Base-by-base conservation (phyloP, 92 coral and sea anemone species). In the Siderastrea siderea region DNA sequence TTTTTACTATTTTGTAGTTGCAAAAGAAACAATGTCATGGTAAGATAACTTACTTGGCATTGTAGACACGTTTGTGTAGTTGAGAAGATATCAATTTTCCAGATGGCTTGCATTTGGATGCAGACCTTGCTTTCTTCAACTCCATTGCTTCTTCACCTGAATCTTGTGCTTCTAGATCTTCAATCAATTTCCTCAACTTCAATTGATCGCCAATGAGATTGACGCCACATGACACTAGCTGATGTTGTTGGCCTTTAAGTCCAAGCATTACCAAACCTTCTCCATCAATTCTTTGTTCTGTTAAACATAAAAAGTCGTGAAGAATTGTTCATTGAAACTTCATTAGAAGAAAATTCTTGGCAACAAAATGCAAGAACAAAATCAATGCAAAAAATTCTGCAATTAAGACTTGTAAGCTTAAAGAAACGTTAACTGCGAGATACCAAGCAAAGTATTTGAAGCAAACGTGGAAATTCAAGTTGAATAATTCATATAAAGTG, bases 211-310 rank as follows among this genome's bases (percentile, higher is more conserved):
- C 83, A 17, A 78, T 16, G 51, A 60, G n/a, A 5, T 60, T 47
- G 11, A 78, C 6, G 49, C 83, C 83, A 44, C 83, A 78, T 26
- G 83, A 60, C 38, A 8, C 66, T 46, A 78, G 83, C 54, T 78
- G 83, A 49, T 63, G 67, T 63, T 78, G 83, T 14, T 64, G 62
- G 62, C 83, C 83, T 63, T 62, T 78, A 10, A 17, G 55, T 58
- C 15, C 72, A 16, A 78, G 83, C 83, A 78, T 47, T 26, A 78
- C 61, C 69, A 78, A 50, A 54, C 83, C 48, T 60, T 61, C 50
- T 60, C 71, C 72, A 50, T 78, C 83, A 26, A 78, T 78, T 48
- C 66, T 43, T 62, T 62, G 83, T 64, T 78, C 71, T 78, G 66
- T 67, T 64, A 64, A 67, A 67, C 71, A 26, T 67, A 67, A 53